These are phyloP conservation scores for Caenorhabditis macrosperma DNA, from an alignment of 2,888 invertebrate genomes.

Conservation along the genomic window DNA sequence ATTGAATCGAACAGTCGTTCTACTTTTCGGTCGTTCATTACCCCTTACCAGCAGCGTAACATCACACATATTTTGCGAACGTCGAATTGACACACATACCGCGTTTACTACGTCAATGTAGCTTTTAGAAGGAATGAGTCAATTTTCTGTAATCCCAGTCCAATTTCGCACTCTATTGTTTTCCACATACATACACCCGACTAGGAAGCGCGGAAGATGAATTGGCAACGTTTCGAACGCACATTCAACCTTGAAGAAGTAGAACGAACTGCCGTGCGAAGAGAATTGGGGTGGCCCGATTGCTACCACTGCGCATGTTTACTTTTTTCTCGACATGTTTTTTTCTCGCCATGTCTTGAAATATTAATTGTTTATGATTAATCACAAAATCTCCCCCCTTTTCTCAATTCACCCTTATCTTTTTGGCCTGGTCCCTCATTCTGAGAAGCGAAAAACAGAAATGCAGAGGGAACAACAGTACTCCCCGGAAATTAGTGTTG, in stretches of 20 bases:
- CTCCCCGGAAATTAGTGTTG: slow-evolving; percentile 22
- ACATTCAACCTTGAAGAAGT: slow-evolving; percentile 36
- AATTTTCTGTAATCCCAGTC: too few species aligned
- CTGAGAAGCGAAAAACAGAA: not conserved
- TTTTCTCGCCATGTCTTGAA: not conserved
- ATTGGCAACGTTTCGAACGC: slow-evolving; percentile 7
- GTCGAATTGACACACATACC: slow-evolving; percentile 20
- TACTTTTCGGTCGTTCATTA: slow-evolving; percentile 59
- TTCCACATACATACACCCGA: too few species aligned
- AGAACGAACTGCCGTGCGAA: not conserved
- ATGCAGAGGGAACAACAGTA: slow-evolving; percentile 24
- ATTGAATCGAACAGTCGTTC: slow-evolving; percentile 55
- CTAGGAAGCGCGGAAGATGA: not conserved
- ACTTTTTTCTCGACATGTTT: not conserved
- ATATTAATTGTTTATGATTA: not conserved
- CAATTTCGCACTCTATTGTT: too few species aligned
- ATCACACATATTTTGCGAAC: slow-evolving; percentile 41
- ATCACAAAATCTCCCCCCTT: not conserved
- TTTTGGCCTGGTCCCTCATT: not conserved
- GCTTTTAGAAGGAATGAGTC: too few species aligned
- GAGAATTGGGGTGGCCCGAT: not conserved
- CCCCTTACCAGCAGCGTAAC: slow-evolving; percentile 49
- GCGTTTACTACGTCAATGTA: too few species aligned
- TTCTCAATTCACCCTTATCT: not conserved
- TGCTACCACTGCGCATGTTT: not conserved